Evolutionary conservation across 2,113 vertebrate genomes (phyloP), one percentile per base, ranked within the genome.

Genomic region (Carassius auratus): DNA sequence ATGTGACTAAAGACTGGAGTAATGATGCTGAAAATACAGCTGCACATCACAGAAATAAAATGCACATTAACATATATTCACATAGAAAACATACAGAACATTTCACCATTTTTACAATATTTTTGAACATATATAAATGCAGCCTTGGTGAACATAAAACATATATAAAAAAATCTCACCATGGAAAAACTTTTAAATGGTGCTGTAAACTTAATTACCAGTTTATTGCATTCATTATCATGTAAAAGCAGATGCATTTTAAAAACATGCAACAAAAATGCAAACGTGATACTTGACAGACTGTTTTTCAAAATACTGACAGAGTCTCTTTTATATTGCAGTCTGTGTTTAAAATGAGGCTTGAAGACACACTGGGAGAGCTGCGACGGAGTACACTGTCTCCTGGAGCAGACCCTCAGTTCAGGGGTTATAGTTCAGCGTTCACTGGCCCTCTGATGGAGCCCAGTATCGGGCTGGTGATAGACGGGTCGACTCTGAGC

Each of bases 341-440:
- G 98, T 92, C 96, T 33, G 92, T 93, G 1, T 99, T 96, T n/a
- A 95, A 93, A 3, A 96, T 95, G 81, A 93, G 95, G 88, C 83
- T 99, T 91, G 93, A 95, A 87, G 96, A 94, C 89, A 93, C 94
- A 3, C 85, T 98, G 88, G 96, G 96, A 85, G 96, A 98, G 61
- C 93, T 97, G 76, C 95, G 86, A 87, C 95, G 94, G 88, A 59
- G 61, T 17, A 42, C 2, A 6, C 77, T 15, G 21, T 45, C 77
- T 92, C 89, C 62, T 59, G 91, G 14, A 23, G n/a, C 62, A 5
- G 42, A 42, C 42, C 42, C 7, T 42, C 42, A 42, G 42, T 42
- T 42, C 42, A 42, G 42, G 42, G 0, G 89, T 30, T 89, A 89
- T n/a, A 91, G 10, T 9, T 91, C 52, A 1, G 10, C 19, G 5